Evolutionary conservation across 2,113 vertebrate species (phyloP).

Genomic region (Boleophthalmus pectinirostris): DNA sequence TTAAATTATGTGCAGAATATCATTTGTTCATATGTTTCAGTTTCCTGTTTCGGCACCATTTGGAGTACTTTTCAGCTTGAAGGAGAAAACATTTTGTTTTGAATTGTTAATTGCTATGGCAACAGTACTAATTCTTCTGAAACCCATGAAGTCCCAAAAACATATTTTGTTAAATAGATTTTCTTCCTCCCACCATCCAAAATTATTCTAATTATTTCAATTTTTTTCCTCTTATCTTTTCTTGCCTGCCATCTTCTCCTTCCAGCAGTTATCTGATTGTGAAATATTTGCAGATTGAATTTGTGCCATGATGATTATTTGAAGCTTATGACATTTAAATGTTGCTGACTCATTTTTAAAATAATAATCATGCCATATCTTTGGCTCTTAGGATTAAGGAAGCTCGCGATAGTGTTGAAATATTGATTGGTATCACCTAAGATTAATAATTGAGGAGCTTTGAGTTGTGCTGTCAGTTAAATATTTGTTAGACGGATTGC

Average conservation of each 20-base stretch:
- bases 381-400: constrained; percentile 5
- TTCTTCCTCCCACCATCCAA: background rate
- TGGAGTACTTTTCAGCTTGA: background rate
- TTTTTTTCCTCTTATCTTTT: background rate
- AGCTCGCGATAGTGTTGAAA: constrained; percentile 21
- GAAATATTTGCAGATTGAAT: constrained; percentile 6
- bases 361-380: background rate
- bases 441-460: constrained; percentile 23
- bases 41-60: background rate
- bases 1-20: no score
- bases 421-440: constrained; percentile 20
- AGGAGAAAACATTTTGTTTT: background rate
- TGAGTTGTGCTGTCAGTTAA: constrained; percentile 10
- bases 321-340: constrained; percentile 3
- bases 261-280: background rate
- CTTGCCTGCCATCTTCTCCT: background rate
- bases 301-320: background rate
- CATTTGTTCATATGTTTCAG: no score
- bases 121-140: no score
- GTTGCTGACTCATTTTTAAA: constrained; percentile 3
- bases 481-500: constrained; percentile 12
- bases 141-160: background rate
- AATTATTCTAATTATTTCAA: no score
- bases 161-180: background rate
- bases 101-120: background rate